Evolutionary conservation across 1,140 invertebrate genomes (phyloP).

Genomic region (Brachionus paranguensis): DNA sequence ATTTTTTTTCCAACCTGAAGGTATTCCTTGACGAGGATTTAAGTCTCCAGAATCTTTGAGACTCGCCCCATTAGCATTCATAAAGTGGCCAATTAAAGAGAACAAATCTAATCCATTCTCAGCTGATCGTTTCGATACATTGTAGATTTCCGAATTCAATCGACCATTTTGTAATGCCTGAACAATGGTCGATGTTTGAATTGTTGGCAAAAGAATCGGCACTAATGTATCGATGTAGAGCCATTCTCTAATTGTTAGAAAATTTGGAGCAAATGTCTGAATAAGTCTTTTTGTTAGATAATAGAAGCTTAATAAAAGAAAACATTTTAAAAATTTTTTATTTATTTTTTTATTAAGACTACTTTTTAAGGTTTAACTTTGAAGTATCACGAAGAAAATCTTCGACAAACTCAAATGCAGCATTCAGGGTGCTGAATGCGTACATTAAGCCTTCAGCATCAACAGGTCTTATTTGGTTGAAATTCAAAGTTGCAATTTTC

Average conservation of each 20-base stretch:
- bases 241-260: neutral
- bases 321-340: neutral
- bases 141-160: neutral
- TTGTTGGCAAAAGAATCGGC: slow-evolving; percentile 7
- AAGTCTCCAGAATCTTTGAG: neutral
- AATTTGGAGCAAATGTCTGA: slow-evolving; percentile 9
- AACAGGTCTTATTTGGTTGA: neutral
- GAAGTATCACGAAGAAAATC: neutral
- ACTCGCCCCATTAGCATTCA: neutral
- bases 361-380: slow-evolving; percentile 24
- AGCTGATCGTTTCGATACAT: neutral
- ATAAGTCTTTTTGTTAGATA: neutral
- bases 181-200: neutral
- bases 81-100: neutral
- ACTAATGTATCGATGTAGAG: slow-evolving; percentile 1
- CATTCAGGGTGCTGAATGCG: slow-evolving; percentile 26
- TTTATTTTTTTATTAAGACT: neutral
- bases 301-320: neutral
- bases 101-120: neutral
- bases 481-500: slow-evolving; percentile 16
- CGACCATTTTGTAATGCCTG: neutral
- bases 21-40: neutral
- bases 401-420: neutral
- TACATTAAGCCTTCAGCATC: slow-evolving; percentile 1
- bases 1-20: neutral